Percentiles rank a stretch among this genome's conserved stretches.
phyloP scores from a whole-genome alignment of 2,888 invertebrate genomes.

The Carpatolechia fugitivella region DNA sequence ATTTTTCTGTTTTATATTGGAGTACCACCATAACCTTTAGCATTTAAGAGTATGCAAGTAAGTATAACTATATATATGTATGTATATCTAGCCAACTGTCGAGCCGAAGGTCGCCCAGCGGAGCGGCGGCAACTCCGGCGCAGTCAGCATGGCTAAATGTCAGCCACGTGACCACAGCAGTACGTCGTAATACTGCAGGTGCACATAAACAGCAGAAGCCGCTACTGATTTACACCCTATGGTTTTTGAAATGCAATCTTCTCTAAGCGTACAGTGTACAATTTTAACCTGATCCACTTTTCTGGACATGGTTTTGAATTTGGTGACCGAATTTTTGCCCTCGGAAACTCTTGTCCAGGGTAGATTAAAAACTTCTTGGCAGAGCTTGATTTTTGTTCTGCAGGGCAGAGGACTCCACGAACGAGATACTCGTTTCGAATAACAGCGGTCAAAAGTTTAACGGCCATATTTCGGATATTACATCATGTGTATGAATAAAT shows the following conservation, averaged over 20 bases:
- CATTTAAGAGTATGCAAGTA: conserved; percentile 27
- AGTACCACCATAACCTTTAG: conserved; percentile 30
- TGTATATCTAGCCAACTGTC: conserved; percentile 25
- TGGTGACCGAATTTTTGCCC: no score
- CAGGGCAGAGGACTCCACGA: no score
- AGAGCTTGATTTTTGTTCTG: no score
- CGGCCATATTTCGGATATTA: no score
- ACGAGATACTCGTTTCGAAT: no score
- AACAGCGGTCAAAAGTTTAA: no score
- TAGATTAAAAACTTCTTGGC: no score
- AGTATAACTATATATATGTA: conserved; percentile 15
- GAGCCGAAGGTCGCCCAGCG: conserved; percentile 34
- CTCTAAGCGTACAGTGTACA: no score
- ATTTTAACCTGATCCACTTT: no score
- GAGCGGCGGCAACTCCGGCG: conserved; percentile 27
- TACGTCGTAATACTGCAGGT: conserved; percentile 27
- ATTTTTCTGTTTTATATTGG: conserved; percentile 2
- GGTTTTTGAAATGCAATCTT: neutral
- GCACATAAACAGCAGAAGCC: conserved; percentile 38
- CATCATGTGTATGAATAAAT: no score
- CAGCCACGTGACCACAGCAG: conserved; percentile 22
- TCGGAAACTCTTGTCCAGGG: no score
- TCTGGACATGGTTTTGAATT: neutral
- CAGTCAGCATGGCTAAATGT: conserved; percentile 29
- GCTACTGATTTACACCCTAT: conserved; percentile 18